Evolutionary conservation across 2,797 vertebrate species (phyloP), one percentile per base, ranked within the genome.

Genomic region (Protosalanx chinensis): DNA sequence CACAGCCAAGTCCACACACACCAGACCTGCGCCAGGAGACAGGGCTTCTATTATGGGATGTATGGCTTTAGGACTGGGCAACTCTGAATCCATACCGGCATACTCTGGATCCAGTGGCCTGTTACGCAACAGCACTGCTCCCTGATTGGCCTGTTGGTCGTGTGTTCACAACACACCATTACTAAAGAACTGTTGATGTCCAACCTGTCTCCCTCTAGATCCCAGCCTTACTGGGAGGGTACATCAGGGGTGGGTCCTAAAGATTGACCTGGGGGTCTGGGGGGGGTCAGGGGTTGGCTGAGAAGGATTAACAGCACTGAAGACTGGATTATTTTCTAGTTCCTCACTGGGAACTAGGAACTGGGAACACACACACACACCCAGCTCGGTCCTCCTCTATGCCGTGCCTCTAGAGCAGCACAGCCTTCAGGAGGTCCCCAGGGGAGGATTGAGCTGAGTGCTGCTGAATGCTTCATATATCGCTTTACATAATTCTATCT

Each of bases 391-490:
- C 68, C 6, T 49, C 27, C 20, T 66, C 20, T 51, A 37, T 66
- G 13, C 3, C 32, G 59, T 27, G 18, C 18, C 8, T 68, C 59
- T 27, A 20, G 7, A 53, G 6, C 30, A 51, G n/a, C 37, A 35
- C 10, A 33, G 4, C 18, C 20, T 12, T 2, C 33, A 41, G 33
- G n/a, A 37, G 20, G 5, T 35, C 60, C 30, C 60, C 13, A 10
- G 49, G n/a, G 46, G 37, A 65, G 60, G 23, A 65, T n/a, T 63
- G 37, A 41, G 37, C 37, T 41, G 37, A 41, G 37, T 6, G 10
- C 60, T 29, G 65, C 71, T 69, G 67, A 74, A 23, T 33, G 68
- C 12, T 71, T 58, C 63, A 71, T 30, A 29, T 32, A 74, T 67
- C 18, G 57, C 4, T 65, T 46, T 49, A 63, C 51, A 12, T 4